Percentiles rank a stretch among this genome's conserved stretches.
These are phyloP conservation scores for Actinia equina DNA, from an alignment of 64 coral and sea anemone genomes.

Conservation along the genomic window DNA sequence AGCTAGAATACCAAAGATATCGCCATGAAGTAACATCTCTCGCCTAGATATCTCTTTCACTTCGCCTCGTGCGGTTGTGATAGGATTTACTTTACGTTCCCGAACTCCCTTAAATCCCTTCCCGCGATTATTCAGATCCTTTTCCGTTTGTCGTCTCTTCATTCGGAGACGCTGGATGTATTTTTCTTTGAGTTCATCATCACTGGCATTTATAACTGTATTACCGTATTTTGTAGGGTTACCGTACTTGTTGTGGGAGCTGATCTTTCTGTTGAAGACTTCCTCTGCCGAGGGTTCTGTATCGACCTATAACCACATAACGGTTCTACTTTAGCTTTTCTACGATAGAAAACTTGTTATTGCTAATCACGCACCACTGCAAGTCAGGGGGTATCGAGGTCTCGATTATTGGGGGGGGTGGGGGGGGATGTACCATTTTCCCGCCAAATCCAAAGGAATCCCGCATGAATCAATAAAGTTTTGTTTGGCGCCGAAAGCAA, in stretches of 20 bases:
- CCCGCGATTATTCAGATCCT: constrained; percentile 53
- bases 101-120: constrained; percentile 88
- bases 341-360: too few relatives aligned
- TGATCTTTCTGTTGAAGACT: constrained; percentile 80
- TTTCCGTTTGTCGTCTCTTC: constrained; percentile 76
- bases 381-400: too few relatives aligned
- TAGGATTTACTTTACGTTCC: constrained; percentile 81
- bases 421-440: too few relatives aligned
- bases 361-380: too few relatives aligned
- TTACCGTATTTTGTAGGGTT: constrained; percentile 16
- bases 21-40: constrained; percentile 90
- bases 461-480: too few relatives aligned
- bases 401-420: too few relatives aligned
- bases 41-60: constrained; percentile 87
- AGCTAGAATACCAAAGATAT: constrained; percentile 94
- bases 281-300: constrained; percentile 1
- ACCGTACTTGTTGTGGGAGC: constrained; percentile 49
- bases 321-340: background rate
- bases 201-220: background rate
- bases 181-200: constrained; percentile 82
- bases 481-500: too few relatives aligned
- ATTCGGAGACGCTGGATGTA: constrained; percentile 80
- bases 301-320: background rate
- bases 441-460: too few relatives aligned
- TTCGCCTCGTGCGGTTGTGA: constrained; percentile 73